Evolutionary conservation across 64 coral and sea anemone species (phyloP).

Genomic region (Anthopleura sola): DNA sequence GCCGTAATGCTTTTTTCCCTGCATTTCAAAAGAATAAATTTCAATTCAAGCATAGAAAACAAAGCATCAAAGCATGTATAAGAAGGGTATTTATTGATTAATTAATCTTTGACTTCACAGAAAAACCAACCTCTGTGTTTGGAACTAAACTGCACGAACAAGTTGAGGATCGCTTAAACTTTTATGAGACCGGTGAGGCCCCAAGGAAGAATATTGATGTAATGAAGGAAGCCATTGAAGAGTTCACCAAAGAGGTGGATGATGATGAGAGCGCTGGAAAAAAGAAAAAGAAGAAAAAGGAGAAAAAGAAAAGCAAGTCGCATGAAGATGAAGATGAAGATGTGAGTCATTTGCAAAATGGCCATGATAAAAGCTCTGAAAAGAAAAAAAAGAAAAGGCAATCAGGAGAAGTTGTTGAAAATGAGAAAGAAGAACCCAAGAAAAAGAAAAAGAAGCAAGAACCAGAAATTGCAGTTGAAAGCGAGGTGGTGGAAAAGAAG

Average conservation of each 20-base stretch:
- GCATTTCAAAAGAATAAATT: no score
- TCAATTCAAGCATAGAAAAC: no score
- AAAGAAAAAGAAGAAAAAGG: conserved; percentile 83
- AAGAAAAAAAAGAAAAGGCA: conserved; percentile 63
- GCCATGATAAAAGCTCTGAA: conserved; percentile 21
- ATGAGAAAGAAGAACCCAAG: neutral
- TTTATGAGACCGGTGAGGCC: conserved; percentile 88
- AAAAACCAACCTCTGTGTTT: conserved; percentile 81
- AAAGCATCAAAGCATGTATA: no score
- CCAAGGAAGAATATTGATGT: conserved; percentile 92
- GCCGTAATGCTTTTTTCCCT: no score
- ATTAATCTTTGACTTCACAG: conserved; percentile 46
- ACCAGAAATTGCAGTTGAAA: neutral
- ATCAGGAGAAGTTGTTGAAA: neutral
- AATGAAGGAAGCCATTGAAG: conserved; percentile 97
- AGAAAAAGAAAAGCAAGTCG: conserved; percentile 48
- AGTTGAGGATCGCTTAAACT: conserved; percentile 92
- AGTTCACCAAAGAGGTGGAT: conserved; percentile 34
- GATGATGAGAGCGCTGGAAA: conserved; percentile 37
- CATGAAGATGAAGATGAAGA: conserved; percentile 6
- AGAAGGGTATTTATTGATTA: no score
- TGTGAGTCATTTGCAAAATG: conserved; percentile 30
- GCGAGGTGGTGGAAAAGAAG: conserved; percentile 39
- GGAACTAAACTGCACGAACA: conserved; percentile 86
- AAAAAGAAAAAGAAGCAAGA: conserved; percentile 34